Percentiles rank a stretch among this genome's conserved stretches.
phyloP scores from a whole-genome alignment of 2,888 invertebrate genomes.

The Sesia apiformis region DNA sequence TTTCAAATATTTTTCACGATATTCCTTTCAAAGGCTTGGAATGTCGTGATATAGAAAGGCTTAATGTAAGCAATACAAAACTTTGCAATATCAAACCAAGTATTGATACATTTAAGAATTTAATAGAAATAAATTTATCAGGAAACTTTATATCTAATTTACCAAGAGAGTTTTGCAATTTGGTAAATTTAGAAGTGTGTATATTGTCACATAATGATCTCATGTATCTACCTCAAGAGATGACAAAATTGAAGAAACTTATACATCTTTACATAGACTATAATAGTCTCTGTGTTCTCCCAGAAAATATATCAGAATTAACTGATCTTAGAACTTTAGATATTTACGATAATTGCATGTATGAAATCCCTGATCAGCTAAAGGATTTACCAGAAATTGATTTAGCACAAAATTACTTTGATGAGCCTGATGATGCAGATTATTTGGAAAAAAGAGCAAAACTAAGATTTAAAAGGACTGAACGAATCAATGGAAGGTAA shows the following conservation, averaged over 20 bases:
- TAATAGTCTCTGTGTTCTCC: constrained; percentile 51
- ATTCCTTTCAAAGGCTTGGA: constrained; percentile 40
- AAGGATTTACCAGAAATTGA: constrained; percentile 38
- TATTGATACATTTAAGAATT: constrained; percentile 36
- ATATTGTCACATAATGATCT: constrained; percentile 49
- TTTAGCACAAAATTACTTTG: constrained; percentile 50
- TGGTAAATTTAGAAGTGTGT: constrained; percentile 45
- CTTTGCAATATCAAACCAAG: constrained; percentile 30
- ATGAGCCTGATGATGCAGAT: constrained; percentile 35
- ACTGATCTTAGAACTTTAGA: constrained; percentile 44
- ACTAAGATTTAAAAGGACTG: constrained; percentile 23
- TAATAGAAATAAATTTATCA: constrained; percentile 51
- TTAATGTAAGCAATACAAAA: constrained; percentile 38
- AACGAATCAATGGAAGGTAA: constrained; percentile 46
- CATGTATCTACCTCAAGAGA: constrained; percentile 43
- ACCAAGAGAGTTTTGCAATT: constrained; percentile 47
- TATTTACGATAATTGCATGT: constrained; percentile 60
- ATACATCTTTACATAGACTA: constrained; percentile 30
- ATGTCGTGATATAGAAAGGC: constrained; percentile 36
- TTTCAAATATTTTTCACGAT: constrained; percentile 30
- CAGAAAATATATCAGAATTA: constrained; percentile 31
- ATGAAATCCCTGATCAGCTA: constrained; percentile 26
- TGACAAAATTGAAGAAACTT: constrained; percentile 41
- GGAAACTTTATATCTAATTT: constrained; percentile 40
- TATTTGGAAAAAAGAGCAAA: constrained; percentile 39